Conservation (phyloP, 2,797 vertebrate genomes). For the Taeniopygia guttata region DNA sequence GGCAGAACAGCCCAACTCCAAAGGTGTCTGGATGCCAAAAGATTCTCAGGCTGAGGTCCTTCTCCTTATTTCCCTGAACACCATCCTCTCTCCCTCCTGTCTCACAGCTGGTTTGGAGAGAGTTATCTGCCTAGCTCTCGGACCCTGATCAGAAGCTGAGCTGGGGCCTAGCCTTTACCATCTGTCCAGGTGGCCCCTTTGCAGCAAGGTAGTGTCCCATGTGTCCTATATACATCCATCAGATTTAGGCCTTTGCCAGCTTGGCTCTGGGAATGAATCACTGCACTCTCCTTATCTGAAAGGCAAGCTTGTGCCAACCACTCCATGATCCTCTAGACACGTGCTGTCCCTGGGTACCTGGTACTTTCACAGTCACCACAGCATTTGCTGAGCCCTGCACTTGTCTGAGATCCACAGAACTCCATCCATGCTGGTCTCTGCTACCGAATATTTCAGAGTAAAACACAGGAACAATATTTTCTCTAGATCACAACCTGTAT, state of each 20-base stretch:
- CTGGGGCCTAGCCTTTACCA: constrained; percentile 36
- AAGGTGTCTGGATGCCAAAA: not conserved
- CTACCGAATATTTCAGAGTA: not conserved
- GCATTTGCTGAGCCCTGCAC: not conserved
- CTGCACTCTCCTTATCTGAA: not conserved
- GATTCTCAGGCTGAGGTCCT: not conserved
- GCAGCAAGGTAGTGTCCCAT: constrained; percentile 27
- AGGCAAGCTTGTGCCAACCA: not conserved
- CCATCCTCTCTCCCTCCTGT: not conserved
- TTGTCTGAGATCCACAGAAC: not conserved
- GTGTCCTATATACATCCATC: constrained; percentile 34
- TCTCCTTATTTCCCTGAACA: not conserved
- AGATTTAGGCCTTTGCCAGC: constrained; percentile 43
- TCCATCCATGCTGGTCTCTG: not conserved
- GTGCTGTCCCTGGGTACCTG: not conserved
- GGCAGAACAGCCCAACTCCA: not conserved
- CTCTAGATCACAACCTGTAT: not conserved
- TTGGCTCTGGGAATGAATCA: constrained; percentile 55
- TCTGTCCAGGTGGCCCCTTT: constrained; percentile 59
- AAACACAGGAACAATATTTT: not conserved
- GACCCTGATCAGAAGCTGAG: constrained; percentile 39
- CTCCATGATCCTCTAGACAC: not conserved
- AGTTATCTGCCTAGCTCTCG: constrained; percentile 29
- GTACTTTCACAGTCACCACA: not conserved
- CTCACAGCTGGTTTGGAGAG: not conserved